Evolutionary conservation across 2,113 vertebrate genomes (phyloP).

Genomic region (Chrysemys picta): DNA sequence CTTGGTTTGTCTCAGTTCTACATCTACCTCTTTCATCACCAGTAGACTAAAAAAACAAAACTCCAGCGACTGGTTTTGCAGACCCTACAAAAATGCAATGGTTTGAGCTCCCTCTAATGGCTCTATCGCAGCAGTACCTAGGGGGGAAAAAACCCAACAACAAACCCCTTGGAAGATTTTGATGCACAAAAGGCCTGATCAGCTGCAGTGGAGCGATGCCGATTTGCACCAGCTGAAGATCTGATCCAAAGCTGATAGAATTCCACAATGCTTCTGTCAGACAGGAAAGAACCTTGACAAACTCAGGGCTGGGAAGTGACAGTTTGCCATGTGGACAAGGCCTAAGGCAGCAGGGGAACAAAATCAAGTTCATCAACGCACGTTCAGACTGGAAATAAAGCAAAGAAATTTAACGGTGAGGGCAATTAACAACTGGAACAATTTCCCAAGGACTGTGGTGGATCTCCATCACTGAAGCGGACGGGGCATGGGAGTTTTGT

Average conservation of each 20-base stretch:
- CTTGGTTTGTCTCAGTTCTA: neutral
- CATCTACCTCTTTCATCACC: neutral
- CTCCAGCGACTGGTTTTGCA: neutral
- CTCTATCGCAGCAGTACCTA: neutral
- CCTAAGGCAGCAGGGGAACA: accelerated
- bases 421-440: neutral
- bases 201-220: neutral
- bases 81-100: neutral
- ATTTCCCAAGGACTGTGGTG: neutral
- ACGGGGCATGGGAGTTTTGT: too few species aligned
- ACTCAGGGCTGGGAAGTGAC: neutral
- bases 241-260: neutral
- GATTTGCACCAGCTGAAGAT: neutral
- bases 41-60: neutral
- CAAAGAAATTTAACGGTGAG: neutral
- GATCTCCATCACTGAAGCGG: neutral
- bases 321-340: neutral
- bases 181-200: neutral
- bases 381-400: neutral
- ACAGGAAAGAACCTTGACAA: neutral
- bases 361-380: accelerated
- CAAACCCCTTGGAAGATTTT: too few species aligned
- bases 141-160: neutral
- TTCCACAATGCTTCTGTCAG: neutral
- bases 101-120: constrained; percentile 69